A percentile compares a stretch with the other conserved stretches of the same genome.
These are phyloP conservation scores for Pseudopleuronectes americanus DNA, from an alignment of 2,797 vertebrate species.

Conservation along the genomic window DNA sequence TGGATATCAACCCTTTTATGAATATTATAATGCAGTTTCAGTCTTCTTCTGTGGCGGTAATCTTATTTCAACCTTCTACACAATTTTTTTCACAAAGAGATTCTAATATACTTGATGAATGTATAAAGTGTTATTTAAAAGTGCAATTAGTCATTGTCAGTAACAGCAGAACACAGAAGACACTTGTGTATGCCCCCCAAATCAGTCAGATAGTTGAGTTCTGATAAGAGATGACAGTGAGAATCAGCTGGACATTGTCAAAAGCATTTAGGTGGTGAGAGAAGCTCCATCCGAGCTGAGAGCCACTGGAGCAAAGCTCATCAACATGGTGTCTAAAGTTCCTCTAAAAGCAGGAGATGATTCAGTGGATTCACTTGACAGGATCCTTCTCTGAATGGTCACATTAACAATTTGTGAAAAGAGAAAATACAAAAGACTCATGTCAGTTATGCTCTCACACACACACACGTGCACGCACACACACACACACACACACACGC, in stretches of 20 bases:
- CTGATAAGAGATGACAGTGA: conserved; percentile 28
- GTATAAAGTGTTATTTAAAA: background rate
- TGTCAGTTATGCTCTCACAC: conserved; percentile 13
- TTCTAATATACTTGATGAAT: background rate
- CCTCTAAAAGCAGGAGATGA: conserved; percentile 14
- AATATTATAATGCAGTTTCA: no score
- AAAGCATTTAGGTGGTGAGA: conserved; percentile 13
- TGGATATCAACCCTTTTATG: no score
- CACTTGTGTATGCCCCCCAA: conserved; percentile 3
- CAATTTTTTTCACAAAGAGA: background rate
- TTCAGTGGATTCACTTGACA: conserved; percentile 23
- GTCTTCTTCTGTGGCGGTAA: no score
- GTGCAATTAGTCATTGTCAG: background rate
- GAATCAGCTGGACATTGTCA: conserved; percentile 1
- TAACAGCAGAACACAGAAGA: background rate
- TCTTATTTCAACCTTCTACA: no score
- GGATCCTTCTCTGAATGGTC: conserved; percentile 11
- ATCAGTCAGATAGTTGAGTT: conserved; percentile 2
- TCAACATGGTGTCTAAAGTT: conserved; percentile 25
- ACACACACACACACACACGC: conserved; percentile 2
- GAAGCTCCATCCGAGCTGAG: background rate
- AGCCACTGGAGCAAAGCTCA: conserved; percentile 49
- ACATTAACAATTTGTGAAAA: conserved; percentile 1
- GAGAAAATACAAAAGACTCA: conserved; percentile 30
- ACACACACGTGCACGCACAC: background rate